Base-by-base conservation (phyloP, 2,113 vertebrate species). In the Pelecanus crispus region DNA sequence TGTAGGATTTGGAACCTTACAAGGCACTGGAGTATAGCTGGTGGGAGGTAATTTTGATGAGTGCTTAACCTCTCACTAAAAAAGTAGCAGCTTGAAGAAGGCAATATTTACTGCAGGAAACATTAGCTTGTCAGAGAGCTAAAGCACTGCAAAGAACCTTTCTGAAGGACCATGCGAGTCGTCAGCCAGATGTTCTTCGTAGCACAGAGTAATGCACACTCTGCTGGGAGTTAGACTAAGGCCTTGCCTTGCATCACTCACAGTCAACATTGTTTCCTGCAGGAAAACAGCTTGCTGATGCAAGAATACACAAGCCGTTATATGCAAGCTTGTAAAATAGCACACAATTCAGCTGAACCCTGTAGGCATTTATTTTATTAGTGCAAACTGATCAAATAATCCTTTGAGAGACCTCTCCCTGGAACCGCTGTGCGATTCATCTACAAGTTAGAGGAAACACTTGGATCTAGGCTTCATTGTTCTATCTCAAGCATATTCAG, bases 61-160 rank as follows among this genome's bases (percentile, higher is more conserved):
- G 95, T 92, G 77, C 94, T 98, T 98, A 97, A 98, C 97, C 97
- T 96, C 95, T 91, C 81, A 85, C 81, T 96, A 95, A 97, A 97
- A 97, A 96, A 98, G 98, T 97, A 97, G 95, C 98, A 96, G 68
- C 90, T 97, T 97, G 94, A 92, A 97, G 92, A 95, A 96, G 88
- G 81, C 79, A 93, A 34, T 90, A 97, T 97, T 98, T 95, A 96
- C 92, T 95, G 81, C 96, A 93, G 95, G 97, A 98, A 98, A 95
- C 97, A 96, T 94, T 94, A 94, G 97, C 89, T 88, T 97, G 92
- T 94, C 86, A 91, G 82, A 95, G 89, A 82, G 70, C 79, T 95
- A 32, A 84, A 83, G 86, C 74, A 65, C 88, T 58, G 12, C 70
- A 53, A 55, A 44, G 32, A 95, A 68, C 61, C 84, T 66, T 91